These are phyloP conservation scores for Xiphydria camelus DNA, from an alignment of 2,888 invertebrate species.

Conservation along the genomic window DNA sequence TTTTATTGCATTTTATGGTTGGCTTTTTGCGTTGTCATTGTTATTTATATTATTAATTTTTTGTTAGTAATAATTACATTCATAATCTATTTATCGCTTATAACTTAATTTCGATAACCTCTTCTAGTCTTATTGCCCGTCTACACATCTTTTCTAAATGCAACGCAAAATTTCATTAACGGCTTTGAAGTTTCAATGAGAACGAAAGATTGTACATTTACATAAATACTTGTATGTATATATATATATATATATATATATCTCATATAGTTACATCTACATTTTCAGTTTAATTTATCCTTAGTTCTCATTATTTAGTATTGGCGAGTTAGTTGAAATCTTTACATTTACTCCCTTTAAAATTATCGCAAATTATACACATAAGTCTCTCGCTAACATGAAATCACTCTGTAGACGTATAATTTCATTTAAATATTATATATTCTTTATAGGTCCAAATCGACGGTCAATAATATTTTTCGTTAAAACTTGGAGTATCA, in stretches of 20 bases:
- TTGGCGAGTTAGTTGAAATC: constrained; percentile 38
- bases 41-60: too few relatives aligned
- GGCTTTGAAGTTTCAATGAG: constrained; percentile 5
- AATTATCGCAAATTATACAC: too few relatives aligned
- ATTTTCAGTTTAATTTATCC: constrained; percentile 21
- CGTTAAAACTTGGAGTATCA: too few relatives aligned
- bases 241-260: constrained; percentile 14
- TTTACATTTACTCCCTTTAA: too few relatives aligned
- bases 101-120: constrained; percentile 3
- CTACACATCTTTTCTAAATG: constrained; percentile 21
- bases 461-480: too few relatives aligned
- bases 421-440: too few relatives aligned
- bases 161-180: constrained; percentile 8
- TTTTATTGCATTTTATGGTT: constrained; percentile 14
- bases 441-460: too few relatives aligned
- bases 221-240: constrained; percentile 45
- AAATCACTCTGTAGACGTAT: too few relatives aligned
- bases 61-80: too few relatives aligned
- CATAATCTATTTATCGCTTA: neutral
- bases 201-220: constrained; percentile 33
- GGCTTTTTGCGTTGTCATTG: constrained; percentile 13
- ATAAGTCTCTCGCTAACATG: too few relatives aligned
- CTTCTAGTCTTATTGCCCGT: constrained; percentile 15
- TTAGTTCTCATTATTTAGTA: constrained; percentile 27
- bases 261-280: constrained; percentile 27